These are phyloP conservation scores for Torymus tubicola DNA, from an alignment of 2,888 invertebrate species.

Conservation along the genomic window DNA sequence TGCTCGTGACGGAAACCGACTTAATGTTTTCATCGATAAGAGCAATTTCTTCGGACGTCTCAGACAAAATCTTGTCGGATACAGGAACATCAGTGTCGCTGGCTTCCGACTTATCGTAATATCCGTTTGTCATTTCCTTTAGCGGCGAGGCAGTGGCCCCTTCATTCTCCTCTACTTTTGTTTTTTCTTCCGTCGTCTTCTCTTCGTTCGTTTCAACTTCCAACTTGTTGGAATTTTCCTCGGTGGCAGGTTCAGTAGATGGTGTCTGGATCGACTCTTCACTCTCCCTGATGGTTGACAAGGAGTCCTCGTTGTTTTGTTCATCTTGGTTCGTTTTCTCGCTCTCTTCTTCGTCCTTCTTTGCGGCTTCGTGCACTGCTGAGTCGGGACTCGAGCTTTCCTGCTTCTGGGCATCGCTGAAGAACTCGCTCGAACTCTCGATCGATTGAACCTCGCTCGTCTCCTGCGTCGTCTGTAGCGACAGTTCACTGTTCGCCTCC, in stretches of 20 bases:
- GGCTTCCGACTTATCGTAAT: conserved; percentile 50
- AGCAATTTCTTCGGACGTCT: conserved; percentile 36
- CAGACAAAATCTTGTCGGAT: conserved; percentile 48
- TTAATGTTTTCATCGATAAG: conserved; percentile 14
- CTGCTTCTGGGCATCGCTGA: conserved; percentile 83
- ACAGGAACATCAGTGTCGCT: conserved; percentile 36
- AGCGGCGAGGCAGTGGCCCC: conserved; percentile 40
- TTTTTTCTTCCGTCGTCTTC: conserved; percentile 26
- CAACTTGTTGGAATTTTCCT: conserved; percentile 52
- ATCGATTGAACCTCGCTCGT: conserved; percentile 78
- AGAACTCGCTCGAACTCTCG: conserved; percentile 79
- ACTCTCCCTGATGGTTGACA: conserved; percentile 53
- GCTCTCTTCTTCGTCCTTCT: conserved; percentile 57
- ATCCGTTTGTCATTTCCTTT: conserved; percentile 59
- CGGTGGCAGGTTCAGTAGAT: conserved; percentile 13
- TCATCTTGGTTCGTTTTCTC: conserved; percentile 47
- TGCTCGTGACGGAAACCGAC: not conserved
- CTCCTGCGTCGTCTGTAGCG: conserved; percentile 70
- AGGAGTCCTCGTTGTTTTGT: conserved; percentile 59
- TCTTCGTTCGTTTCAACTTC: conserved; percentile 39
- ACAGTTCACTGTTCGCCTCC: conserved; percentile 69
- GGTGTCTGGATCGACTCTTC: conserved; percentile 40
- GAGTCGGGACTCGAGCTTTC: conserved; percentile 69
- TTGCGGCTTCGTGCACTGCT: conserved; percentile 59
- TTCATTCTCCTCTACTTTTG: conserved; percentile 51